Base-by-base conservation (phyloP, 2,797 vertebrate species). In the Protonibea diacanthus region DNA sequence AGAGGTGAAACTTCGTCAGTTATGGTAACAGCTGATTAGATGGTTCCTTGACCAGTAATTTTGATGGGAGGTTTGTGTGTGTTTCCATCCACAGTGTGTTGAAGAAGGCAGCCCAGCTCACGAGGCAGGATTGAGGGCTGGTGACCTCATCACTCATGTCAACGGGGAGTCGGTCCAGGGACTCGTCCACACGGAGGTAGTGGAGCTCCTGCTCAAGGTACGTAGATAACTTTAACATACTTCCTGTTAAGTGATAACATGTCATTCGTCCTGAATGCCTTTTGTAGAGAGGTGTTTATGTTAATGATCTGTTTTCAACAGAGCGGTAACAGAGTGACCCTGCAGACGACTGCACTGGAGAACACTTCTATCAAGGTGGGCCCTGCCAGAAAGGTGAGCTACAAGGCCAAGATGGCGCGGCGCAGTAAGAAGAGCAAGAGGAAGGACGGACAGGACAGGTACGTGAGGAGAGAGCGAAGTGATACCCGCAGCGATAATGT, bases 361-460 rank as follows among this genome's bases (percentile, higher is more conserved):
- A 97, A 99, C 93, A 98, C 97, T 0, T 97, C 97, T 21, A 99
- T 99, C 75, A 97, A 97, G 88, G 96, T 97, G 0, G 97, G 97
- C 0, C 97, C 97, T 0, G 97, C 97, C 1, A 94, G 97, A 44
- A 98, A 96, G 80, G 93, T 96, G 5, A 97, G 96, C 88, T 95
- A 95, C 91, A 97, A 95, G 88, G 95, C 95, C 0, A 96, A 97
- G 88, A 98, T 98, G 97, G 97, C 97, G 0, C 92, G 97, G 3
- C 94, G 97, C 69, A 97, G 96, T 81, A 98, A 98, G 92, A 96
- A 96, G 85, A 97, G 95, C 92, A 95, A 95, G 74, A 95, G 93
- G 81, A 96, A 95, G 68, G 97, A 99, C 0, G 93, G 94, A 3
- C 97, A 98, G 86, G 97, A 98, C 86, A 95, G 96, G 97, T 98